These are phyloP conservation scores for Lordiphosa mommai DNA, from an alignment of 1,140 invertebrate genomes.

Conservation along the genomic window DNA sequence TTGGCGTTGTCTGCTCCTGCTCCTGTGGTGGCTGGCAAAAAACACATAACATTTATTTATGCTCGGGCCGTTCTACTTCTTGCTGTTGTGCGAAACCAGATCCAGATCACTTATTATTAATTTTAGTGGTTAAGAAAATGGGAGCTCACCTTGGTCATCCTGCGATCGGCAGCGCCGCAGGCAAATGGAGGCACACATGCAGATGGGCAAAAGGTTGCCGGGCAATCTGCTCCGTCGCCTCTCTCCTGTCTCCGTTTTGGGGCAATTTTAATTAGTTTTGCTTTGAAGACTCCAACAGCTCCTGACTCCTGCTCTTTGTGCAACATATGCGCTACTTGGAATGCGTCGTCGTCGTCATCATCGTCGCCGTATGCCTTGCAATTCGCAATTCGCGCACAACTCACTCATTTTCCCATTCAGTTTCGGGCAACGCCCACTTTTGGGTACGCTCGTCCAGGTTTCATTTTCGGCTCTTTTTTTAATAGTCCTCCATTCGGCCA, in stretches of 20 bases:
- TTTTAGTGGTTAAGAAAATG: conserved; percentile 79
- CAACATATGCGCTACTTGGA: conserved; percentile 76
- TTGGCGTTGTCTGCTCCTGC: conserved; percentile 16
- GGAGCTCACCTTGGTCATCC: conserved; percentile 46
- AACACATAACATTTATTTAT: conserved; percentile 78
- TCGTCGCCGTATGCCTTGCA: conserved; percentile 20
- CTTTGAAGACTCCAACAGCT: conserved; percentile 50
- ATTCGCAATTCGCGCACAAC: conserved; percentile 50
- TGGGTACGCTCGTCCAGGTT: conserved; percentile 57
- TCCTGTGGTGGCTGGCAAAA: conserved; percentile 71
- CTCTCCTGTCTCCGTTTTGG: conserved; percentile 58
- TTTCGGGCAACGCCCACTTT: conserved; percentile 76
- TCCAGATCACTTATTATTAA: conserved; percentile 79
- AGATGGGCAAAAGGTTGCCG: conserved; percentile 75
- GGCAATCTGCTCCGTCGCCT: conserved; percentile 12
- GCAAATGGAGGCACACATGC: conserved; percentile 59
- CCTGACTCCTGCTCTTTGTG: conserved; percentile 37
- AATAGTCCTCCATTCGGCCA: conserved; percentile 73
- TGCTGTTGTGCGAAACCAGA: conserved; percentile 59
- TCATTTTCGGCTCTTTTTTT: conserved; percentile 71
- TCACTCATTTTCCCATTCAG: conserved; percentile 78
- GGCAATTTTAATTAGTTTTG: conserved; percentile 79
- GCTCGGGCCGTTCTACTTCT: conserved; percentile 51
- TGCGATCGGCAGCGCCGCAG: conserved; percentile 65
- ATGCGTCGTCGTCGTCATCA: conserved; percentile 39